phyloP scores from a whole-genome alignment of 2,888 invertebrate species.

The Epinotia nisella region DNA sequence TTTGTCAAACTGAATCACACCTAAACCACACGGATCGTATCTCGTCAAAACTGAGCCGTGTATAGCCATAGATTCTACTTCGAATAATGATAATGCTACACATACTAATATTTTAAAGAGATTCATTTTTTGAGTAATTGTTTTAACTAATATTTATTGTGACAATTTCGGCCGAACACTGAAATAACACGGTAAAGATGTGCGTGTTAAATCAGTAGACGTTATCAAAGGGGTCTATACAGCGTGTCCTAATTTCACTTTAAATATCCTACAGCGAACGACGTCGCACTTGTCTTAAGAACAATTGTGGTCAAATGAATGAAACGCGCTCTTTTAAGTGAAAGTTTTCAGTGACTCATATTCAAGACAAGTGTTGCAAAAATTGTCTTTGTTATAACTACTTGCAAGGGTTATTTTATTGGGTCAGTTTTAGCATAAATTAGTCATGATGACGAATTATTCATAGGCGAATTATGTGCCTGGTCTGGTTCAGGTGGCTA shows the following conservation, averaged over 20 bases:
- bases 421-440: conserved; percentile 59
- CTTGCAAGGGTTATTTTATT: conserved; percentile 52
- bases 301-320: conserved; percentile 47
- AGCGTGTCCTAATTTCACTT: conserved; percentile 53
- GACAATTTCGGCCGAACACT: conserved; percentile 27
- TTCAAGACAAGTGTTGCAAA: conserved; percentile 52
- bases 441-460: conserved; percentile 59
- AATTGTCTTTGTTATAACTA: conserved; percentile 54
- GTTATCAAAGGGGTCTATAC: conserved; percentile 49
- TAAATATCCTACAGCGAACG: conserved; percentile 38
- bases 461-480: conserved; percentile 39
- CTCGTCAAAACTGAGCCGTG: conserved; percentile 66
- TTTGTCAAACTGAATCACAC: conserved; percentile 71
- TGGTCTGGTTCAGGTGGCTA: conserved; percentile 29
- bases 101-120: conserved; percentile 46
- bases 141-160: conserved; percentile 21
- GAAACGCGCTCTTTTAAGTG: conserved; percentile 61
- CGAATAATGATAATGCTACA: conserved; percentile 49
- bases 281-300: conserved; percentile 46
- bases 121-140: conserved; percentile 38
- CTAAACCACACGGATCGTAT: conserved; percentile 75
- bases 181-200: conserved; percentile 5
- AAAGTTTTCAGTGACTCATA: conserved; percentile 68
- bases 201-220: conserved; percentile 33
- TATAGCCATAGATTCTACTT: conserved; percentile 63